Percentiles rank a stretch among this genome's conserved stretches.
These are phyloP conservation scores for Zoroaster sp. DNA, from an alignment of 53 echinoderm and acorn worm species.

Conservation along the genomic window DNA sequence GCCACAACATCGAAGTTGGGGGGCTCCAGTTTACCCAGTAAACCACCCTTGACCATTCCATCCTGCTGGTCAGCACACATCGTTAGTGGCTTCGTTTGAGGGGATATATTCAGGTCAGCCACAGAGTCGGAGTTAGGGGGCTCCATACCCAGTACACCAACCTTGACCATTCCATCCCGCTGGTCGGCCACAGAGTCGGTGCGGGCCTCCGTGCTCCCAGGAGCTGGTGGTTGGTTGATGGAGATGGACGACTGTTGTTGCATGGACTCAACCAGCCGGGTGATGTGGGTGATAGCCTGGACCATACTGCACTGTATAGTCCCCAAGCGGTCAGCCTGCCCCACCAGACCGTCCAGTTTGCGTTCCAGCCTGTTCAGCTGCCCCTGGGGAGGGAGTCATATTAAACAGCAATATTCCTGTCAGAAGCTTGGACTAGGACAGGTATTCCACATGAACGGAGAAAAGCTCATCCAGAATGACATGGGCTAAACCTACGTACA, in stretches of 20 bases:
- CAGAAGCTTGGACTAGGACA: background rate
- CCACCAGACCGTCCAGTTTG: conserved; percentile 20
- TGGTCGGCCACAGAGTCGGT: background rate
- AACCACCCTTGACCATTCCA: background rate
- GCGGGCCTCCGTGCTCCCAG: background rate
- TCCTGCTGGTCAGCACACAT: background rate
- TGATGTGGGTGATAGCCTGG: background rate
- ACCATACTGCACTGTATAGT: conserved; percentile 10
- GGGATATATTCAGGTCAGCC: background rate
- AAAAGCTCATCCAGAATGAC: too few species aligned
- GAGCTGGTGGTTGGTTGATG: background rate
- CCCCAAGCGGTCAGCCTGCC: conserved; percentile 23
- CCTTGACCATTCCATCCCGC: background rate
- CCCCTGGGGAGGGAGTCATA: conserved; percentile 33
- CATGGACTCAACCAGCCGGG: background rate
- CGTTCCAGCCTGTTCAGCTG: conserved; percentile 27
- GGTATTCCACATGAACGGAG: too few species aligned
- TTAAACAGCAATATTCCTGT: conserved; percentile 39
- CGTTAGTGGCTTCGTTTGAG: background rate
- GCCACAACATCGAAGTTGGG: background rate
- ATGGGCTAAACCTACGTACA: too few species aligned
- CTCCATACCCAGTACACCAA: background rate
- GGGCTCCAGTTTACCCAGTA: background rate
- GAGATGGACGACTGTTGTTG: background rate
- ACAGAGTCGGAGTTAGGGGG: background rate